These are phyloP conservation scores for Tortrix viridana DNA, from an alignment of 2,888 invertebrate genomes.

Conservation along the genomic window DNA sequence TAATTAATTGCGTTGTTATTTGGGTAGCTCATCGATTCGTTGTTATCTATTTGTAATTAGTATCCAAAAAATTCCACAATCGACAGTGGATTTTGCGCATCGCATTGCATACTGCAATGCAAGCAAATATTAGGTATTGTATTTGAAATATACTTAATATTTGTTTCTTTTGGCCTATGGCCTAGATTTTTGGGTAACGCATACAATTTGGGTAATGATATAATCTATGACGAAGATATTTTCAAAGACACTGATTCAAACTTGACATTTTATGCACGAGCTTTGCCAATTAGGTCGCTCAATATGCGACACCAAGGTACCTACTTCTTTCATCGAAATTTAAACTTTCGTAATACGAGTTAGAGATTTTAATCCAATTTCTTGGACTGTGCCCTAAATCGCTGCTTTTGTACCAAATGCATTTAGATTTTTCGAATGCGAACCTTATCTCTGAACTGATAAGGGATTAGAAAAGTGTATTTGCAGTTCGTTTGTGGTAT, in stretches of 20 bases:
- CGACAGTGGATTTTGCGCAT: too few relatives aligned
- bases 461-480: not conserved
- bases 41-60: too few relatives aligned
- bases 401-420: slow-evolving; percentile 1
- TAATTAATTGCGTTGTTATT: too few relatives aligned
- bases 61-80: too few relatives aligned
- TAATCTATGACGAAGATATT: not conserved
- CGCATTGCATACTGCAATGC: too few relatives aligned
- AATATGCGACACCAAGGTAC: not conserved
- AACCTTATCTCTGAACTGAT: slow-evolving; percentile 1
- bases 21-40: too few relatives aligned
- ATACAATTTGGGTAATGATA: too few relatives aligned
- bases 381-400: slow-evolving; percentile 22
- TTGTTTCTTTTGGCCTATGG: too few relatives aligned
- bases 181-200: too few relatives aligned
- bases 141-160: too few relatives aligned
- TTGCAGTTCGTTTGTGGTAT: not conserved
- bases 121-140: too few relatives aligned
- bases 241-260: slow-evolving; percentile 12
- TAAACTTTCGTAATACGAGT: slow-evolving; percentile 25
- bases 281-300: slow-evolving; percentile 32
- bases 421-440: not conserved
- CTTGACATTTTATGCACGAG: slow-evolving; percentile 13
- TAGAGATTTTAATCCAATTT: slow-evolving; percentile 31
- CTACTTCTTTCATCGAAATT: slow-evolving; percentile 17